phyloP scores from a whole-genome alignment of 2,888 invertebrate species.

The Strigamia maritima region DNA sequence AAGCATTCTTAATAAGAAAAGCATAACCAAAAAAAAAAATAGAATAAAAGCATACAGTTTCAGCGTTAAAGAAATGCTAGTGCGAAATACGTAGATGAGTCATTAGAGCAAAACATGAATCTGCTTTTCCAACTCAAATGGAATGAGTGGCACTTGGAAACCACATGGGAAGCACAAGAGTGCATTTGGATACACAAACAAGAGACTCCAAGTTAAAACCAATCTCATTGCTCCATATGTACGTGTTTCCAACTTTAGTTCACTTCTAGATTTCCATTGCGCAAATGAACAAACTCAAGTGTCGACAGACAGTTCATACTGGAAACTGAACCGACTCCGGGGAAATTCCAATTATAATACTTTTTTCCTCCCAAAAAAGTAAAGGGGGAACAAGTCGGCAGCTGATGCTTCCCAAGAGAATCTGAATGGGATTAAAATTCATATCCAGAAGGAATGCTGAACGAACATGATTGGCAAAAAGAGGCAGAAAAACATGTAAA shows the following conservation, averaged over 20 bases:
- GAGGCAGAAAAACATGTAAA: not conserved
- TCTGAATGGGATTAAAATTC: not conserved
- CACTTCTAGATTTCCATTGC: not conserved
- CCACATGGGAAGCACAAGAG: not conserved
- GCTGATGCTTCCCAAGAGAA: not conserved
- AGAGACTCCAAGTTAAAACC: not conserved
- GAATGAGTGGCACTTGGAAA: conserved; percentile 4
- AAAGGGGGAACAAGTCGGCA: not conserved
- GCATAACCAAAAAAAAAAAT: too few species aligned
- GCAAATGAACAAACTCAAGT: not conserved
- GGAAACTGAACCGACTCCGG: not conserved
- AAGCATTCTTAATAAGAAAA: not conserved
- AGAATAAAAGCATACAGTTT: not conserved
- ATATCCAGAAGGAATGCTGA: not conserved
- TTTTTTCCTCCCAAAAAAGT: not conserved
- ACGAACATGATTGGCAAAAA: not conserved
- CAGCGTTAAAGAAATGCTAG: not conserved
- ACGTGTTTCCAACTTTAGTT: not conserved
- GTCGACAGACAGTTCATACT: not conserved
- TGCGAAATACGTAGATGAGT: not conserved
- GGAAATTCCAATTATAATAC: not conserved
- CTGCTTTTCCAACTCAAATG: conserved; percentile 4
- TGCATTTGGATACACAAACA: not conserved
- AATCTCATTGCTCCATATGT: not conserved
- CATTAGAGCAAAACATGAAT: conserved; percentile 4